Conservation (phyloP, 2,888 invertebrate species). For the Arrhopalites spinosus region DNA sequence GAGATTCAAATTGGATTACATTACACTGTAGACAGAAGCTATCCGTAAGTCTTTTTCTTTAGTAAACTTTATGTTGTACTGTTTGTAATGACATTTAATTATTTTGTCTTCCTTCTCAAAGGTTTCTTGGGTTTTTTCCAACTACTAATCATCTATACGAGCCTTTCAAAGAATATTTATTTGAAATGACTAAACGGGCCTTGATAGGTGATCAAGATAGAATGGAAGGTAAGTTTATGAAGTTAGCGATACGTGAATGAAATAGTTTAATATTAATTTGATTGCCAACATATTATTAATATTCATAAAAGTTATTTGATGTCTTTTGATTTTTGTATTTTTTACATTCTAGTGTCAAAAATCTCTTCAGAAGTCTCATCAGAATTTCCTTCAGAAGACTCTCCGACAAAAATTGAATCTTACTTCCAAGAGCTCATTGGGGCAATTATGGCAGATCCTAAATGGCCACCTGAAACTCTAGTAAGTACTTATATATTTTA, state of each 20-base stretch:
- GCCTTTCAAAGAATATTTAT: not conserved
- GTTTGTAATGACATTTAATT: not conserved
- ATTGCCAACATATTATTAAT: not conserved
- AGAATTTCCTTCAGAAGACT: too few relatives aligned
- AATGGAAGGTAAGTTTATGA: not conserved
- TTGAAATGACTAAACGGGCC: not conserved
- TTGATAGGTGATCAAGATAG: not conserved
- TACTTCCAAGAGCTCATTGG: not conserved
- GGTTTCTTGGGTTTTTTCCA: not conserved
- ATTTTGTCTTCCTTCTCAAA: not conserved
- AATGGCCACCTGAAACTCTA: not conserved
- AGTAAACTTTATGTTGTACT: not conserved
- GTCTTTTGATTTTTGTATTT: not conserved
- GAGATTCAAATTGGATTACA: conserved; percentile 11
- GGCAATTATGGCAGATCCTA: not conserved
- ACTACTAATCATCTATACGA: not conserved
- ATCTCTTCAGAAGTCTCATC: not conserved
- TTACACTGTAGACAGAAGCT: conserved; percentile 3
- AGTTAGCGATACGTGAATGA: not conserved
- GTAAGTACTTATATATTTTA: not conserved
- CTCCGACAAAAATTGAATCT: not conserved
- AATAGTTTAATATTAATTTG: not conserved
- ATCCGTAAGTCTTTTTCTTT: conserved; percentile 9
- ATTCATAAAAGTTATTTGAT: not conserved
- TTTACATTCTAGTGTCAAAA: not conserved